Percentiles rank a stretch among this genome's conserved stretches.
Conservation (phyloP, 2,888 invertebrate genomes). For the Drosophila borborema region DNA sequence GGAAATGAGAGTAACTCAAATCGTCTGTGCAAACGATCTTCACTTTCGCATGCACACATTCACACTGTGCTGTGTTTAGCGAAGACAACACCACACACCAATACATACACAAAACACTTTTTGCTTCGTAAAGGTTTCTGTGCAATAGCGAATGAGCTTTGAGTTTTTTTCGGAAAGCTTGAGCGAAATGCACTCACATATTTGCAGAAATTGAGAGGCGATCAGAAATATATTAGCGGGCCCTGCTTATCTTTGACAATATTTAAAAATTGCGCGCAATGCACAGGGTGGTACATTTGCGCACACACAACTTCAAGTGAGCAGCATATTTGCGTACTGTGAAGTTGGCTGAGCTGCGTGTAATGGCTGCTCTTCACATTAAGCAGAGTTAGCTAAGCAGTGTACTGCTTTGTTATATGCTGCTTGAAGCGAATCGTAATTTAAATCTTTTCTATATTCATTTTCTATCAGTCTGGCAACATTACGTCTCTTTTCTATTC, state of each 20-base stretch:
- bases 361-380: rapidly evolving
- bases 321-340: slow-evolving; percentile 3
- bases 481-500: not conserved
- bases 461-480: slow-evolving; percentile 33
- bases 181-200: too few relatives aligned
- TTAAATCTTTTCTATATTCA: not conserved
- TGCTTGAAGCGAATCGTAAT: not conserved
- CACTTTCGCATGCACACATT: too few relatives aligned
- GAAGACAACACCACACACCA: too few relatives aligned
- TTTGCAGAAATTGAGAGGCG: too few relatives aligned
- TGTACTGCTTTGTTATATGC: not conserved
- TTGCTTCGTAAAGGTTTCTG: too few relatives aligned
- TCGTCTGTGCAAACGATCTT: too few relatives aligned
- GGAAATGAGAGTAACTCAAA: too few relatives aligned
- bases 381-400: slow-evolving; percentile 1
- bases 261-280: slow-evolving; percentile 12
- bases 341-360: slow-evolving; percentile 35
- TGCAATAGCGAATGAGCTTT: too few relatives aligned
- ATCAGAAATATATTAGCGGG: too few relatives aligned
- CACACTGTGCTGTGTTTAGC: too few relatives aligned
- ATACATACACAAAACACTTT: too few relatives aligned
- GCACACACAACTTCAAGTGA: slow-evolving; percentile 17
- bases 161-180: too few relatives aligned
- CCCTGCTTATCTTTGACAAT: not conserved
- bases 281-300: not conserved